Conservation (phyloP, 2,113 vertebrate genomes). For the Camarhynchus parvulus region DNA sequence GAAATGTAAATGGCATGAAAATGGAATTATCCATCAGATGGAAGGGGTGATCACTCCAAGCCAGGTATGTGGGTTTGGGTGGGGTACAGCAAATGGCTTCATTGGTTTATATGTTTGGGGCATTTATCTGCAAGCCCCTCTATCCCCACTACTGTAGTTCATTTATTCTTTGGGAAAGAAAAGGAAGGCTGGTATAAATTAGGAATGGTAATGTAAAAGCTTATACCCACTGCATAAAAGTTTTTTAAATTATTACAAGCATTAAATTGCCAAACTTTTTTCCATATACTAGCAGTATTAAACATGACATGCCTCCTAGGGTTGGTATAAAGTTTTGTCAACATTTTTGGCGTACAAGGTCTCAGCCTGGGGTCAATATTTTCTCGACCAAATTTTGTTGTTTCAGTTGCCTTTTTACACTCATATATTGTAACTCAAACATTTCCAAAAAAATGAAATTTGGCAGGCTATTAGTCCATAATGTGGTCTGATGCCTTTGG, state of each 20-base stretch:
- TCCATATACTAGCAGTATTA: conserved; percentile 68
- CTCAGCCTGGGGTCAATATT: conserved; percentile 70
- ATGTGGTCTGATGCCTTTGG: conserved; percentile 78
- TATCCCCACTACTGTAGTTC: conserved; percentile 34
- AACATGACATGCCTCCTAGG: conserved; percentile 69
- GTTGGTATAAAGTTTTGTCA: conserved; percentile 73
- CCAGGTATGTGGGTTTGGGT: conserved; percentile 41
- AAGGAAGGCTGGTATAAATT: conserved; percentile 75
- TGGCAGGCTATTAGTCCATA: conserved; percentile 75
- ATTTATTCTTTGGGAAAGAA: conserved; percentile 57
- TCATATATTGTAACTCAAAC: conserved; percentile 68
- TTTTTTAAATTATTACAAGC: conserved; percentile 75
- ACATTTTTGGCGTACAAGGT: conserved; percentile 59
- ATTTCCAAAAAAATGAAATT: conserved; percentile 51
- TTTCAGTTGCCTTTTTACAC: conserved; percentile 75
- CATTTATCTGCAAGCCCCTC: not conserved
- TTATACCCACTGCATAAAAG: conserved; percentile 68
- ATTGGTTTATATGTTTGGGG: conserved; percentile 5
- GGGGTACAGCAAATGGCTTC: conserved; percentile 12
- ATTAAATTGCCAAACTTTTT: conserved; percentile 75
- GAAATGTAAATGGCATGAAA: conserved; percentile 61
- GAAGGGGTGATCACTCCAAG: not conserved
- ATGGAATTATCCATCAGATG: conserved; percentile 63
- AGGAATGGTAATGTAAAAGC: conserved; percentile 74
- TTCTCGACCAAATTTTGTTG: conserved; percentile 78